Base-by-base conservation (phyloP, 2,113 vertebrate species). In the Pygoscelis antarcticus region DNA sequence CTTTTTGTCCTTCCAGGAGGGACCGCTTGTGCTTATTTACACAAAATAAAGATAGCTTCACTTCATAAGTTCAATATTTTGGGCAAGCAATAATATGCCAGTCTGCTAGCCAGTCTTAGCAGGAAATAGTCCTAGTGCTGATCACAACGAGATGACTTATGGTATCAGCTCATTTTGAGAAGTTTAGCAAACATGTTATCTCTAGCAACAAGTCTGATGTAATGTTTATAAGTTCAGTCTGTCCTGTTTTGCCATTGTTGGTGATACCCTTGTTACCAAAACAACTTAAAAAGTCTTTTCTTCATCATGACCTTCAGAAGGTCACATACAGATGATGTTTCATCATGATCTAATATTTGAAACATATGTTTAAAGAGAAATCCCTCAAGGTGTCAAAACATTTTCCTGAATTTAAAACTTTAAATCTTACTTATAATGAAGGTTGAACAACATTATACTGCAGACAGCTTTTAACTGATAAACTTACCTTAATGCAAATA, bases 151-250 rank as follows among this genome's bases (percentile, higher is more conserved):
- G 83, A 90, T 97, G 96, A 94, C 82, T 95, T 40, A 87, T 72
- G 78, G 75, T 94, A 79, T 92, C 93, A 30, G 83, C 71, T 97
- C 88, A 92, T 94, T 94, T 93, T 86, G 86, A 97, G 95, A 97
- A 97, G 98, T 98, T 98, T 98, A 98, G 92, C 97, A 98, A 98
- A 98, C 98, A 98, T 69, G 92, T 97, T 98, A 97, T 98, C 97
- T 97, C 78, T 90, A 74, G 42, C 84, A 98, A 95, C 91, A 88
- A 47, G 58, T 25, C 68, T 98, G 96, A 97, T 46, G 97, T 97
- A 97, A 98, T 98, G 97, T 98, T 98, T 98, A 95, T 94, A 72
- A 96, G 64, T 95, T 97, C 93, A 23, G 32, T 14, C 57, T 92
- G 95, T 96, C 93, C 82, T 93, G 68, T 80, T 97, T 93, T 70